Conservation (phyloP, 2,797 vertebrate genomes). For the Lithobates sylvaticus region DNA sequence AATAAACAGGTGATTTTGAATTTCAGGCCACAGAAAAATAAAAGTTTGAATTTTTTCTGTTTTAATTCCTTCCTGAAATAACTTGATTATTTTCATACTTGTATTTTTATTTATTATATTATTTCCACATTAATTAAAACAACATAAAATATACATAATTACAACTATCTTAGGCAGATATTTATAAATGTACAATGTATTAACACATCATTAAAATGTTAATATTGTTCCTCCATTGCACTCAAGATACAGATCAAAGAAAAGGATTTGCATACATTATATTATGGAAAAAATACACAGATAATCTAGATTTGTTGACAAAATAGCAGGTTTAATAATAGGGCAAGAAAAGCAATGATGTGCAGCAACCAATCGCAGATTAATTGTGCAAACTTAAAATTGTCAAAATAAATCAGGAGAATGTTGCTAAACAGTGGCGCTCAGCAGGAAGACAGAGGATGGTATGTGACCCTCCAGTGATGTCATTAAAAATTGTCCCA, state of each 20-base stretch:
- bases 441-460: too few species aligned
- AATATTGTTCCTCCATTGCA: slow-evolving; percentile 30
- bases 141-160: slow-evolving; percentile 42
- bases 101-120: background rate
- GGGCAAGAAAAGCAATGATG: background rate
- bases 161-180: slow-evolving; percentile 1
- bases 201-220: slow-evolving; percentile 53
- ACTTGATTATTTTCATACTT: too few species aligned
- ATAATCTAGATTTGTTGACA: background rate
- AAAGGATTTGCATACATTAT: slow-evolving; percentile 35
- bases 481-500: too few species aligned
- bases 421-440: too few species aligned
- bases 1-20: too few species aligned
- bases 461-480: too few species aligned
- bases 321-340: background rate
- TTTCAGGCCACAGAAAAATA: too few species aligned
- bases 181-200: slow-evolving; percentile 24
- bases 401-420: too few species aligned
- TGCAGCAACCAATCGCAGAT: too few species aligned
- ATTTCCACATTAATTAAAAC: slow-evolving; percentile 62
- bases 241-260: slow-evolving; percentile 46
- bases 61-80: too few species aligned
- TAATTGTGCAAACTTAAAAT: too few species aligned
- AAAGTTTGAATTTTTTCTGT: too few species aligned
- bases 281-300: background rate